Conservation (phyloP, 1,140 invertebrate species). For the Papilio dardanus region DNA sequence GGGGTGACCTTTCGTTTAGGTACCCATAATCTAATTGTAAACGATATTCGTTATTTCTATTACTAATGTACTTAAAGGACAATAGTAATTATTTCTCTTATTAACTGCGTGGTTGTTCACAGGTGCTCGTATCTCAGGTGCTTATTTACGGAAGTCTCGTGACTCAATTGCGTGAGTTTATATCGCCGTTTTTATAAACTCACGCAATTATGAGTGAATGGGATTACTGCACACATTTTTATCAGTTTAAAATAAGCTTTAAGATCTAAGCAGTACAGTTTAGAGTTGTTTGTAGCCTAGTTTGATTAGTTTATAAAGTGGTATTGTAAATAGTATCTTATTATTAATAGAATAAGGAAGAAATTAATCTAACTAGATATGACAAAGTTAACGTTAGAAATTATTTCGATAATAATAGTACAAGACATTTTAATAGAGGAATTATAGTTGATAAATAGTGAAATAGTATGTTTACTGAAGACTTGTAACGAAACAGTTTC, state of each 20-base stretch:
- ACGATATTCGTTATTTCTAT: constrained; percentile 4
- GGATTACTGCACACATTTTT: constrained; percentile 24
- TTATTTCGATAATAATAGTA: constrained; percentile 1
- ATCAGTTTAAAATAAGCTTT: not conserved
- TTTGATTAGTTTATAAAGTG: not conserved
- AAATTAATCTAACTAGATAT: not conserved
- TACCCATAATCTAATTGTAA: not conserved
- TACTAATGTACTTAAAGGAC: not conserved
- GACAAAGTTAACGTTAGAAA: constrained; percentile 22
- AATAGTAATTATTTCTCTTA: not conserved
- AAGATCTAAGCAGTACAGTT: not conserved
- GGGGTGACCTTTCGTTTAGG: no score
- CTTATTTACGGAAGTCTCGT: constrained; percentile 50
- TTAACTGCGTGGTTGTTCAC: not conserved
- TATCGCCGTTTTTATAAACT: constrained; percentile 46
- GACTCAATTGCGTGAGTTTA: constrained; percentile 41
- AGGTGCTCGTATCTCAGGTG: constrained; percentile 39
- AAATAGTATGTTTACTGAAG: not conserved
- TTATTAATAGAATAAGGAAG: not conserved
- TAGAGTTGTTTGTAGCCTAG: not conserved
- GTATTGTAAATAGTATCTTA: constrained; percentile 14
- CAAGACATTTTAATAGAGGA: not conserved
- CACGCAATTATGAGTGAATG: constrained; percentile 56
- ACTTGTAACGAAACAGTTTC: not conserved
- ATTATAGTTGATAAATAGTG: constrained; percentile 28